Evolutionary conservation across 2,888 invertebrate species (phyloP), one percentile per base, ranked within the genome.

Genomic region (Kryphioiulus occultus): DNA sequence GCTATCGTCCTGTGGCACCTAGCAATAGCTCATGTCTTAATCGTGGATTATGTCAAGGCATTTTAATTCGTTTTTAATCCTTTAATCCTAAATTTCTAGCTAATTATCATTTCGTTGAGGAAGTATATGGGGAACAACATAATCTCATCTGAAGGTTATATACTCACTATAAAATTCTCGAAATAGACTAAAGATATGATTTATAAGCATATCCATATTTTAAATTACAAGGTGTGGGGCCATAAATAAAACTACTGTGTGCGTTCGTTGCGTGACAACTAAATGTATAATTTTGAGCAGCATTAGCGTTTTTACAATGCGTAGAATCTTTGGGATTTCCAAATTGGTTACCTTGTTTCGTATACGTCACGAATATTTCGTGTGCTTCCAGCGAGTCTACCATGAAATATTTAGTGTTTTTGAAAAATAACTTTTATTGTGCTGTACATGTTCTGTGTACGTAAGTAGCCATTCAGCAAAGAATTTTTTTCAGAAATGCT

Each of bases 61-160:
- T 78, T 78, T 78, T 78, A 78, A 78, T 78, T 78, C 30, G 30
- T 30, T 78, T 78, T 78, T 32, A 78, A 78, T 32, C 78, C 26
- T 26, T 32, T 78, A 78, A 35, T 35, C 26, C 68, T 3, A 26
- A 22, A 12, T 68, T 68, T 68, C 7, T 26, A 26, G 68, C 78
- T 32, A 78, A 26, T 30, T 30, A 32, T 78, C 30, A 78, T 78
- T 15, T 17, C 26, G 78, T 78, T 26, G 15, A 78, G 78, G 30
- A 78, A 78, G 78, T 78, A 47, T 15, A 47, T 47, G 68, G 22
- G 10, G 12, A 68, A 68, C 26, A 26, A 26, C 26, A 47, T 47
- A 1, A 47, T 10, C 15, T 15, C 30, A 30, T 78, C 30, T 26
- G 78, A 78, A 78, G 78, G 78, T 78, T 78, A 78, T 30, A 78